These are phyloP conservation scores for Aphaenogaster rudis DNA, from an alignment of 1,140 invertebrate species.

Conservation along the genomic window DNA sequence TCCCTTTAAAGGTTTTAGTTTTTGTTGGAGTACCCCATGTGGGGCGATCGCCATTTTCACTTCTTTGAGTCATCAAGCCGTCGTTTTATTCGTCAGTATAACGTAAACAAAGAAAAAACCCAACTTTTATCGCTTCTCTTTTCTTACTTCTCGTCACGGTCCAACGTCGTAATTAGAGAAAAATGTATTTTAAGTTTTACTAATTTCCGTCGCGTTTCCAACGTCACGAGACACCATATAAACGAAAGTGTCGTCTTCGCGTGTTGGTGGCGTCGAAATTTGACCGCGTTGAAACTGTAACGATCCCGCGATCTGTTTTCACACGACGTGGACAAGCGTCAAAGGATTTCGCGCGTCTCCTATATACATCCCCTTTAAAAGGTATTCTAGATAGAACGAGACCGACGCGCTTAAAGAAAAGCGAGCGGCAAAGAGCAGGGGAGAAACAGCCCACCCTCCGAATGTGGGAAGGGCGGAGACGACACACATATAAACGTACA, in stretches of 20 bases:
- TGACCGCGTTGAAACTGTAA: not conserved
- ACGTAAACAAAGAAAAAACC: conserved; percentile 27
- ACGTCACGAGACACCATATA: not conserved
- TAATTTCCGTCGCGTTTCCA: not conserved
- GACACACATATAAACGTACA: conserved; percentile 32
- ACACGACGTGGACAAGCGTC: not conserved
- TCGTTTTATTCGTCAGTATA: conserved; percentile 18
- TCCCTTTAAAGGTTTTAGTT: not conserved
- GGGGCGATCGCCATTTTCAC: not conserved
- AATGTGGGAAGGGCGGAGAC: conserved; percentile 40
- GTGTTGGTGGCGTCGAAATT: not conserved
- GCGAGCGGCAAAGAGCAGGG: not conserved
- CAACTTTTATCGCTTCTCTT: not conserved
- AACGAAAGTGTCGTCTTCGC: not conserved
- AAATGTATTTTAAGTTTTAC: not conserved
- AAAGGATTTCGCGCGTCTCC: not conserved
- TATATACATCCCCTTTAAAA: conserved; percentile 55
- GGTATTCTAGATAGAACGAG: conserved; percentile 13
- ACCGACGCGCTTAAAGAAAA: conserved; percentile 26
- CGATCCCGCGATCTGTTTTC: not conserved
- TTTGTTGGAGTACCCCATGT: not conserved
- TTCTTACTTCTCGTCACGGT: not conserved
- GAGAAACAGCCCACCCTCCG: conserved; percentile 7
- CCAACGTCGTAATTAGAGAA: not conserved
- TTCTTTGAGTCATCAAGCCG: not conserved